Base-by-base conservation (phyloP, 1,140 invertebrate genomes). In the Chymomyza costata region DNA sequence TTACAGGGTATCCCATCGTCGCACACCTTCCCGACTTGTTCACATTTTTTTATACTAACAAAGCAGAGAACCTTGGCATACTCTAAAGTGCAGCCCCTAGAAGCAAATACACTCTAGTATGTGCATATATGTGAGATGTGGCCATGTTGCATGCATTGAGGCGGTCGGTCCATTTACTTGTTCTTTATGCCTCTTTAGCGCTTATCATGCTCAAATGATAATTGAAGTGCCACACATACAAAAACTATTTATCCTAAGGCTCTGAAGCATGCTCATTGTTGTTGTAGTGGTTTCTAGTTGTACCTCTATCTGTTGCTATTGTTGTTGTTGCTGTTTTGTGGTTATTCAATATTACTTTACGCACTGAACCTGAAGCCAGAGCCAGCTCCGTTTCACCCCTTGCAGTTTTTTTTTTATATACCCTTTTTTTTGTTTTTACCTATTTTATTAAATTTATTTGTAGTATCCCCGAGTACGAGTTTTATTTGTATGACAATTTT, bases 401-500 rank as follows among this genome's bases (percentile, higher is more conserved):
- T 70, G 11, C 32, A 21, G 15, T 15, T 57, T 48, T 43, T 62
- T 70, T 55, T 55, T 34, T 5, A 6, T 5, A n/a, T 34, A 6
- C 31, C 31, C 31, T 34, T 58, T 34, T 21, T 71, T 60, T 56
- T 44, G 35, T 59, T 66, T 60, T 60, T 45, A 34, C 59, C 54
- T 73, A 52, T 80, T 81, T 81, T 81, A 81, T 81, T 81, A 81
- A 81, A 81, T 81, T 81, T 81, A 76, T 81, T 81, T 78, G 70
- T 54, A 74, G 69, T 81, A 49, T 57, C 64, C 54, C n/a, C n/a
- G n/a, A n/a, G 37, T 16, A 48, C 66, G 35, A 44, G 53, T 66
- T 59, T 53, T 57, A n/a, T n/a, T n/a, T n/a, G n/a, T n/a, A 67
- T 73, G 74, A 80, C 73, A 80, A 73, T 78, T 78, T 80, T 62